Conservation (phyloP, 2,888 invertebrate species). For the Mythimna vitellina region DNA sequence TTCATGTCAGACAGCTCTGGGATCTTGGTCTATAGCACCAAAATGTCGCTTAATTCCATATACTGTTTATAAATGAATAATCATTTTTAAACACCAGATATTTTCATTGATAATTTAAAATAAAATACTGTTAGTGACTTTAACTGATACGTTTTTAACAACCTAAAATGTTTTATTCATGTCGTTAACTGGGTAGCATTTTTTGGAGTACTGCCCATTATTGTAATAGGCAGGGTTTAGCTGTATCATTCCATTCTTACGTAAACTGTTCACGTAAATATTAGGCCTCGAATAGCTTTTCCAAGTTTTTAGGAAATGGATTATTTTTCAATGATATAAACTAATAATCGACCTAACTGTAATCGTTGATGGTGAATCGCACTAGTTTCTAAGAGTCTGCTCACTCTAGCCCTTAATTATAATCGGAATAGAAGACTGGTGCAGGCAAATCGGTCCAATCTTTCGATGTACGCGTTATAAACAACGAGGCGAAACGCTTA, state of each 20-base stretch:
- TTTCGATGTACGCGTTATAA: too few relatives aligned
- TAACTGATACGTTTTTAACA: conserved; percentile 36
- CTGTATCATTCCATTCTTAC: conserved; percentile 11
- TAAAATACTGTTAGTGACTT: conserved; percentile 5
- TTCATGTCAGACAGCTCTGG: too few relatives aligned
- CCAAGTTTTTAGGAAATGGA: background rate
- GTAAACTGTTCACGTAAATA: conserved; percentile 24
- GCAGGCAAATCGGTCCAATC: too few relatives aligned
- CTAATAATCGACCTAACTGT: too few relatives aligned
- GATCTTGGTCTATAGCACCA: too few relatives aligned
- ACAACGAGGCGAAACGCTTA: too few relatives aligned
- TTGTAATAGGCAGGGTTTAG: conserved; percentile 8
- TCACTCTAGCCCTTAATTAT: too few relatives aligned
- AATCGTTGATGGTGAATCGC: too few relatives aligned
- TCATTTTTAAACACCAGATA: too few relatives aligned
- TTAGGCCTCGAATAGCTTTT: conserved; percentile 7
- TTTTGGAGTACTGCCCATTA: conserved; percentile 44
- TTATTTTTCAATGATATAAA: background rate
- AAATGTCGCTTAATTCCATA: background rate
- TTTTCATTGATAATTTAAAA: background rate
- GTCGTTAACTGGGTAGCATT: conserved; percentile 9
- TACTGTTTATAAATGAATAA: background rate
- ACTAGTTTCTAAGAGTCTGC: too few relatives aligned
- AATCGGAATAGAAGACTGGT: too few relatives aligned
- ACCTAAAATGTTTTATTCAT: conserved; percentile 50